Base-by-base conservation (phyloP, 1,140 invertebrate species). In the Mamestra configurata region DNA sequence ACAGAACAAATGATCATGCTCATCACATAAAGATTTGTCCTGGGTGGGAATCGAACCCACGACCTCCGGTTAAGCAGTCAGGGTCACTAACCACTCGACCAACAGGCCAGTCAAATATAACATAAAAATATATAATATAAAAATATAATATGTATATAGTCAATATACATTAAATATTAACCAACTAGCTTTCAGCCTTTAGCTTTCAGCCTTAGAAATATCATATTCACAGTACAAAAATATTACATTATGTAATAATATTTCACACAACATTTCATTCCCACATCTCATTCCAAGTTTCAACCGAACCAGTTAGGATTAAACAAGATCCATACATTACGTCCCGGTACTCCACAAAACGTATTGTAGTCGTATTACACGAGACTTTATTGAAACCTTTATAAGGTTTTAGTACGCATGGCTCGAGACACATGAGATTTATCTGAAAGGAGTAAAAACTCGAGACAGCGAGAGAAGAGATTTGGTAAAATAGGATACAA, bases 291-390 rank as follows among this genome's bases (percentile, higher is more conserved):
- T 27, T 59, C 15, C 5, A 3, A 59, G 13, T 59, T 31, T 22
- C 53, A n/a, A n/a, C n/a, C n/a, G n/a, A 59, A 27, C 11, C 55
- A 15, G 55, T 59, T 59, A 59, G 24, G 24, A 31, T 27, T 31
- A 59, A 59, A 59, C 55, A 59, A 24, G 24, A 59, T 59, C 55
- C 55, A 59, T n/a, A 59, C 24, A 27, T 59, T 61, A 64, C 1
- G 59, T 64, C 31, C 7, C 31, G 31, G 59, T 37, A 15, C 27
- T 64, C 61, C 61, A 40, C 35, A 2, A 40, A 20, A 66, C 35
- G 35, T 66, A 66, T 66, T 40, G 61, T 66, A 66, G 8, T 66
- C 61, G 10, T 20, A 66, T 66, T 40, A 66, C 61, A 66, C 1
- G 35, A 66, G 61, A 22, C 61, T 66, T 59, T 59, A 66, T 40